Base-by-base conservation (phyloP, 2,888 invertebrate genomes). In the Cephus pygmeus region DNA sequence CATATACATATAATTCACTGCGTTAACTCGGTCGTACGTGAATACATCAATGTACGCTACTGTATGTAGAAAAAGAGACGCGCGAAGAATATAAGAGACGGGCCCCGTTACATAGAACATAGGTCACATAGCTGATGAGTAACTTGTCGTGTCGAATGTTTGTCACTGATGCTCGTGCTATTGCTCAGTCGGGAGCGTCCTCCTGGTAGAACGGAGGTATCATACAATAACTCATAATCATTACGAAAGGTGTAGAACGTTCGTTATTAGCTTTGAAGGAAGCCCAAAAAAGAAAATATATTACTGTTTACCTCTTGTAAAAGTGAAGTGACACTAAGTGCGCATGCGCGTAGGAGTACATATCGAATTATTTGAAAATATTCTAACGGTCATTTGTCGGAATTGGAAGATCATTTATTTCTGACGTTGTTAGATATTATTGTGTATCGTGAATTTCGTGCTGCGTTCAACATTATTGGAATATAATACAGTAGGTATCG, bases 51-150 rank as follows among this genome's bases (percentile, higher is more conserved):
- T 12, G 56, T 56, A 56, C 15, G 71, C 71, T 33, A 71, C 71
- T 30, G 31, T 34, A 71, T 31, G 71, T 34, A 34, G 71, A 34
- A 71, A 71, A 34, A 12, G 71, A 34, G 31, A 31, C 71, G 71
- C 34, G 34, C 71, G 71, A 71, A 71, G 71, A 71, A 71, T 71
- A 31, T 34, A 56, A 56, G 81, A 76, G 79, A 76, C 79, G 75
- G 78, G 34, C 74, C 75, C 79, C 81, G 79, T 81, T 81, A 81
- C 81, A 71, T 73, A 73, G 76, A 68, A 76, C 76, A 78, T 76
- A 77, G 80, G 76, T 75, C 78, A 77, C 74, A 77, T 73, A 73
- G 75, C 34, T 73, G 78, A 73, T 76, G 81, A 75, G 76, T 80
- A 75, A 75, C 77, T 76, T 74, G 77, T 40, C 40, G 78, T 33